Conservation (phyloP, 2,888 invertebrate species). For the Agapetus fuscipes region DNA sequence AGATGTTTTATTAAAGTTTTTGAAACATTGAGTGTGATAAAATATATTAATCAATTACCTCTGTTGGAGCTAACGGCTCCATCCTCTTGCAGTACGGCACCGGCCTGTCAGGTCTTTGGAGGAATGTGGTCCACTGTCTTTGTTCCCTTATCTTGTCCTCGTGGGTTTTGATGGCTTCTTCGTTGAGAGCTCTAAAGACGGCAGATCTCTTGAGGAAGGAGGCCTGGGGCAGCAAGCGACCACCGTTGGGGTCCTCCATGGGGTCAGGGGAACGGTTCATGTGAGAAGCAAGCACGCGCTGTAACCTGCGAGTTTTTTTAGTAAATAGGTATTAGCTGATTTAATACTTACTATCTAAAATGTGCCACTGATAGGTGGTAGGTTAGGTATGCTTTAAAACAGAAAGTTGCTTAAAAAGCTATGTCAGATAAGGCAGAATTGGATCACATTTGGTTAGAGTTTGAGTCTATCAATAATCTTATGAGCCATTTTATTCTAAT, state of each 20-base stretch:
- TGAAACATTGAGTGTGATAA: too few relatives aligned
- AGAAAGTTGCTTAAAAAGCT: too few relatives aligned
- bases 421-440: too few relatives aligned
- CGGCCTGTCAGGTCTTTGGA: conserved; percentile 63
- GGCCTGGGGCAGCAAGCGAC: conserved; percentile 55
- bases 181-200: conserved; percentile 54
- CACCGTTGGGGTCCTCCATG: conserved; percentile 39
- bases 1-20: too few relatives aligned
- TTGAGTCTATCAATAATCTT: too few relatives aligned
- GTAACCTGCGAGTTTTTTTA: conserved; percentile 31
- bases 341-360: conserved; percentile 1
- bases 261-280: conserved; percentile 34
- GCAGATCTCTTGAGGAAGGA: conserved; percentile 57
- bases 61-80: not conserved
- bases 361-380: too few relatives aligned
- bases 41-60: not conserved
- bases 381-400: too few relatives aligned
- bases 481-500: too few relatives aligned
- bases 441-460: too few relatives aligned
- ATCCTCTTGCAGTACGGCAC: conserved; percentile 36
- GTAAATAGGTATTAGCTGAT: conserved; percentile 6
- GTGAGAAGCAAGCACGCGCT: conserved; percentile 34
- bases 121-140: conserved; percentile 62
- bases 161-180: conserved; percentile 40
- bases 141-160: conserved; percentile 47